A percentile compares a stretch with the other conserved stretches of the same genome.
phyloP scores from a whole-genome alignment of 2,888 invertebrate species.

The Lepetodrilus schrolli region DNA sequence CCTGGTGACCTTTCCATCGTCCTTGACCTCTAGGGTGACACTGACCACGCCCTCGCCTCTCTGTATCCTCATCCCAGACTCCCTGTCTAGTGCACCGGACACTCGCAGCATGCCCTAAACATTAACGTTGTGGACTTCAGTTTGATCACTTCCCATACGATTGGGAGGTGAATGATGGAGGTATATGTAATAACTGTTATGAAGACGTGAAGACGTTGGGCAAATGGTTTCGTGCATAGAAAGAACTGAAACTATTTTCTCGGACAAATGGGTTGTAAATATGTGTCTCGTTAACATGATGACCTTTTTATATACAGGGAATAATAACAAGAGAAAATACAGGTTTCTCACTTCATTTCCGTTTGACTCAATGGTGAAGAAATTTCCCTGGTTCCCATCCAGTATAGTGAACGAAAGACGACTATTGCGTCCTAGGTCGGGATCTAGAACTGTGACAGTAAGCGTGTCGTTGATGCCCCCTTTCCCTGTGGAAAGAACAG shows the following conservation, averaged over 20 bases:
- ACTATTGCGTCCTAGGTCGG: conserved; percentile 37
- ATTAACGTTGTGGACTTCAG: too few species aligned
- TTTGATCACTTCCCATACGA: too few species aligned
- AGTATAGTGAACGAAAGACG: conserved; percentile 32
- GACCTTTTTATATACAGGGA: too few species aligned
- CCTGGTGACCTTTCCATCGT: background rate
- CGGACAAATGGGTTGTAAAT: too few species aligned
- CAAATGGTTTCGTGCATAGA: background rate
- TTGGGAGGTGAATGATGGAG: too few species aligned
- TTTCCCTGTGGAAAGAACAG: too few species aligned
- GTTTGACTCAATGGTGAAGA: conserved; percentile 7
- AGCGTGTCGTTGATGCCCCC: conserved; percentile 27
- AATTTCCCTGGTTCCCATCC: conserved; percentile 8
- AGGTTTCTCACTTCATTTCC: conserved; percentile 5
- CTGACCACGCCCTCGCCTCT: background rate
- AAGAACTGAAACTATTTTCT: too few species aligned
- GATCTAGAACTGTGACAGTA: conserved; percentile 31
- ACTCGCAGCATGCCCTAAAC: conserved; percentile 34
- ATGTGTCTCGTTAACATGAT: too few species aligned
- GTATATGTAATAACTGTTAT: background rate
- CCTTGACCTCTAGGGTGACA: conserved; percentile 18
- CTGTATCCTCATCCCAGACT: background rate
- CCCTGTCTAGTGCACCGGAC: conserved; percentile 36
- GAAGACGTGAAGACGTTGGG: background rate
- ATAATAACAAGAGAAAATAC: too few species aligned